phyloP scores from a whole-genome alignment of 2,113 vertebrate genomes.

The Arenaria interpres region DNA sequence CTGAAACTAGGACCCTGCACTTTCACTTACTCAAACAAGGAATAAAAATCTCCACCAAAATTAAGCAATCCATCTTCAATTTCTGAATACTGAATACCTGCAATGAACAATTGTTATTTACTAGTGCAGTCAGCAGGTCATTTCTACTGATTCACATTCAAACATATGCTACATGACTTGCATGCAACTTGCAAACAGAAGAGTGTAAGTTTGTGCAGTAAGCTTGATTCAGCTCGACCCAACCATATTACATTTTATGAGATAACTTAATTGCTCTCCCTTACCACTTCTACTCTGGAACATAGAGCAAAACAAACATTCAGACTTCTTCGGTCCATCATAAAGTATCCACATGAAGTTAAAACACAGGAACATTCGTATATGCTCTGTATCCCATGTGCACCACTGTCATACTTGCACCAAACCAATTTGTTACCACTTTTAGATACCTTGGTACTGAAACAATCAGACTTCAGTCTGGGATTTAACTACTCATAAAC shows the following conservation, averaged over 20 bases:
- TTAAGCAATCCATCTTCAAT: not conserved
- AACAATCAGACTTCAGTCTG: not conserved
- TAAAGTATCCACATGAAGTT: not conserved
- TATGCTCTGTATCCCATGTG: no score
- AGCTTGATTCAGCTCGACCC: not conserved
- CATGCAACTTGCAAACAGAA: not conserved
- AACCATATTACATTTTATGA: not conserved
- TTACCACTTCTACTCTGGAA: not conserved
- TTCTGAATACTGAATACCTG: not conserved
- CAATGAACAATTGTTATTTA: not conserved
- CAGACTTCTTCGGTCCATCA: not conserved
- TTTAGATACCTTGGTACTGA: not conserved
- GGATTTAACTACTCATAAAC: not conserved
- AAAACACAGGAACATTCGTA: not conserved
- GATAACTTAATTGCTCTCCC: not conserved
- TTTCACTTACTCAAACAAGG: not conserved
- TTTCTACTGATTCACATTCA: not conserved
- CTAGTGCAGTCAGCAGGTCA: not conserved
- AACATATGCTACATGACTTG: not conserved
- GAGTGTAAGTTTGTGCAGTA: not conserved
- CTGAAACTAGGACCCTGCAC: not conserved
- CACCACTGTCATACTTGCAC: accelerated
- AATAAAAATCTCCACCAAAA: not conserved
- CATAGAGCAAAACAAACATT: not conserved
- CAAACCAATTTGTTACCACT: not conserved